Evolutionary conservation across 1,140 invertebrate genomes (phyloP).

Genomic region (Drosophila seguyi): DNA sequence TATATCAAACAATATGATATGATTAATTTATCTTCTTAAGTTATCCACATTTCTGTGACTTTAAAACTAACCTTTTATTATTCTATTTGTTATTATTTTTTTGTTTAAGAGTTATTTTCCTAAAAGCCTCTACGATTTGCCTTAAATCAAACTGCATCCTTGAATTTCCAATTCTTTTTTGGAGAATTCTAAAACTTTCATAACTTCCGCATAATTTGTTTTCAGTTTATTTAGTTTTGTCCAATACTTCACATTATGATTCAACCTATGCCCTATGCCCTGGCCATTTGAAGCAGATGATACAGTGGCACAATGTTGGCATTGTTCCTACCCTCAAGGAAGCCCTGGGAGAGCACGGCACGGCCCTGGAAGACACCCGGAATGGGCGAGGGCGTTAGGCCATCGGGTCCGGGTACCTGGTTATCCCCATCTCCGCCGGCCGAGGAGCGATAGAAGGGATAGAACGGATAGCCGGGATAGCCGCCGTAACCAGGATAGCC

Average conservation of each 20-base stretch:
- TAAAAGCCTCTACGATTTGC: too few species aligned
- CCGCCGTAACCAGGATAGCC: conserved; percentile 31
- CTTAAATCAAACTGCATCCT: neutral
- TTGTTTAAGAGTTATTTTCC: too few species aligned
- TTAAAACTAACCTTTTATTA: too few species aligned
- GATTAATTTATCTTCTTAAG: too few species aligned
- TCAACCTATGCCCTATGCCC: conserved; percentile 26
- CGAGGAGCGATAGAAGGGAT: conserved; percentile 58
- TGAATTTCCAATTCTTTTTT: neutral
- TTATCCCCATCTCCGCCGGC: conserved; percentile 40
- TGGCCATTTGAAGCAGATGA: conserved; percentile 65
- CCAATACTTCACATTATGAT: neutral
- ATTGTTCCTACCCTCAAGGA: conserved; percentile 50
- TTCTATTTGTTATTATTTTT: too few species aligned
- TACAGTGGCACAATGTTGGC: conserved; percentile 61
- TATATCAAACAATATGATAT: too few species aligned
- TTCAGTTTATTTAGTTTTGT: conserved; percentile 22
- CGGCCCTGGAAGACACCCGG: conserved; percentile 62
- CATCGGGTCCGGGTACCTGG: conserved; percentile 3
- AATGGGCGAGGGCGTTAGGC: conserved; percentile 17
- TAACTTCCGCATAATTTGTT: neutral
- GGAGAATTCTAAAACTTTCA: neutral
- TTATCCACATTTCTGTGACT: too few species aligned
- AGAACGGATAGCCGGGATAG: conserved; percentile 32
- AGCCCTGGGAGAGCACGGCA: conserved; percentile 29